These are phyloP conservation scores for Pitangus sulphuratus DNA, from an alignment of 2,797 vertebrate species.

Conservation along the genomic window DNA sequence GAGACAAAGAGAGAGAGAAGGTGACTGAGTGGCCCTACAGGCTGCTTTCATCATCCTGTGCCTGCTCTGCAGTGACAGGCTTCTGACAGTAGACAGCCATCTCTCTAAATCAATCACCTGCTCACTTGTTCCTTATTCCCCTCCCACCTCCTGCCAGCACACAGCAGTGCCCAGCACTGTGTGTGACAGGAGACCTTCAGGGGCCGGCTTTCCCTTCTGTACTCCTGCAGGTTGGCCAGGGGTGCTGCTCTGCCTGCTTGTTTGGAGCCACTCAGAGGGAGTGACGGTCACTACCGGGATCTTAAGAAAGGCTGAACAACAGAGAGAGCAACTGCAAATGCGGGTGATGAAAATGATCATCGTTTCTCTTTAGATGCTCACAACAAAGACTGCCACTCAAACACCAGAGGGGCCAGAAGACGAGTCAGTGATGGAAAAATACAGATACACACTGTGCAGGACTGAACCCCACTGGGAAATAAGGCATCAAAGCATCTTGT, in stretches of 20 bases:
- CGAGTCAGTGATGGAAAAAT: conserved; percentile 21
- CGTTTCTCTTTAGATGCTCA: background rate
- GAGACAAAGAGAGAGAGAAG: background rate
- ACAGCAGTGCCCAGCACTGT: background rate
- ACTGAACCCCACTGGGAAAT: conserved; percentile 18
- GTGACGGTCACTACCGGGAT: background rate
- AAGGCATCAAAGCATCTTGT: conserved; percentile 13
- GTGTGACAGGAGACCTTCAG: background rate
- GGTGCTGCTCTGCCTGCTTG: background rate
- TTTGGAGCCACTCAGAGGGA: background rate
- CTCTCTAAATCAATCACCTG: conserved; percentile 11
- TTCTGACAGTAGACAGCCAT: conserved; percentile 19
- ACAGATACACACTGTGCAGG: background rate
- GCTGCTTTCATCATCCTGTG: conserved; percentile 3
- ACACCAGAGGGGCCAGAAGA: background rate
- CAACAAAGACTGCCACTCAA: conserved; percentile 12
- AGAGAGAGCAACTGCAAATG: background rate
- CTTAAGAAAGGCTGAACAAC: background rate
- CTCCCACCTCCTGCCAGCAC: conserved; percentile 5
- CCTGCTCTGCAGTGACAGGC: conserved; percentile 25
- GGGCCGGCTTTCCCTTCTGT: background rate
- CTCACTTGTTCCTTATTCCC: background rate
- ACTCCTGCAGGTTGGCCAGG: background rate
- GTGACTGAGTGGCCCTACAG: background rate
- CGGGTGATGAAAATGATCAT: background rate